Evolutionary conservation across 2,888 invertebrate species (phyloP).

Genomic region (Yponomeuta plumbellus): DNA sequence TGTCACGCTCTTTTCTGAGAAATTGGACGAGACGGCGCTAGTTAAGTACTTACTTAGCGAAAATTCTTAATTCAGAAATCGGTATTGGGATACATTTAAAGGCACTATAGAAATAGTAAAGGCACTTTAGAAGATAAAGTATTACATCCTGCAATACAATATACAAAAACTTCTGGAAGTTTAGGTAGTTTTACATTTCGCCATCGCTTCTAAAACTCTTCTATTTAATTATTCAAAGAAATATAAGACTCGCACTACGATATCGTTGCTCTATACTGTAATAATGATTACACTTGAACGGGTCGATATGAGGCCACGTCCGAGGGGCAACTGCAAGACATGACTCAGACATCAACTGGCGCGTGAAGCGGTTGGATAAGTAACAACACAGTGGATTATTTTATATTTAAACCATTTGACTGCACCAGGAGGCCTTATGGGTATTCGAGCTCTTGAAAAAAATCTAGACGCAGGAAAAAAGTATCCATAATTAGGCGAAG

Average conservation of each 20-base stretch:
- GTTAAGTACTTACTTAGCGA: no score
- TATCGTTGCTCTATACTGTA: not conserved
- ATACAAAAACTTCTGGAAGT: no score
- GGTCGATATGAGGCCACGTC: conserved; percentile 6
- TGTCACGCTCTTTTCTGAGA: no score
- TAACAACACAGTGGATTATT: not conserved
- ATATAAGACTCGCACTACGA: not conserved
- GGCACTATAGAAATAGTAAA: no score
- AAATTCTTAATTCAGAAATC: no score
- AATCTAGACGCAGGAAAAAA: not conserved
- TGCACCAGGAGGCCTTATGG: conserved; percentile 3
- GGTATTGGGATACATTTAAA: no score
- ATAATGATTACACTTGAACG: conserved; percentile 8
- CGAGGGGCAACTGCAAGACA: conserved; percentile 5
- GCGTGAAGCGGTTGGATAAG: conserved; percentile 42
- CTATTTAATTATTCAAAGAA: not conserved
- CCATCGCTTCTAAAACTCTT: no score
- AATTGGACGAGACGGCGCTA: no score
- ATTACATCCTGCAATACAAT: no score
- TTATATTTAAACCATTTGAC: not conserved
- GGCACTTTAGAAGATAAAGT: no score
- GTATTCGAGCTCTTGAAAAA: not conserved
- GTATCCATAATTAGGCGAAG: not conserved
- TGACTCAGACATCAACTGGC: conserved; percentile 57
- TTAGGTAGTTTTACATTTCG: no score